Percentiles rank a stretch among this genome's conserved stretches.
phyloP scores from a whole-genome alignment of 2,888 invertebrate genomes.

The Nephrotoma flavescens region DNA sequence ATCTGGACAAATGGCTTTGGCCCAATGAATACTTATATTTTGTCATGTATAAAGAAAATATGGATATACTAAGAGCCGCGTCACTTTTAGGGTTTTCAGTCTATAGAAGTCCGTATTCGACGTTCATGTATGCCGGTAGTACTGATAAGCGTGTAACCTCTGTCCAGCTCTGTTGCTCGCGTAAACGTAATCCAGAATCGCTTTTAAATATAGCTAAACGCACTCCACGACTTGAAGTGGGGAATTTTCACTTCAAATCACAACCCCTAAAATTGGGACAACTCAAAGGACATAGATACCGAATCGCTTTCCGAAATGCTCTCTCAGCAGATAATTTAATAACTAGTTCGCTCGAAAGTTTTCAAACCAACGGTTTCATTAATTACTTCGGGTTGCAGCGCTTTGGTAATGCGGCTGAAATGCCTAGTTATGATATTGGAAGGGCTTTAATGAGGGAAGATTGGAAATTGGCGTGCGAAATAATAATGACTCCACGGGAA shows the following conservation, averaged over 20 bases:
- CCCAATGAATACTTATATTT: constrained; percentile 71
- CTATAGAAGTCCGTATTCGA: constrained; percentile 45
- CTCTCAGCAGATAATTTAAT: constrained; percentile 46
- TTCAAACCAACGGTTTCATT: constrained; percentile 62
- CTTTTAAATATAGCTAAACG: constrained; percentile 36
- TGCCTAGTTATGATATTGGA: constrained; percentile 74
- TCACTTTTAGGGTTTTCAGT: constrained; percentile 44
- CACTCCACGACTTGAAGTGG: constrained; percentile 44
- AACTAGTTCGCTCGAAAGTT: constrained; percentile 42
- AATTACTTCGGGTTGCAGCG: constrained; percentile 96
- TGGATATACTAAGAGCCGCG: constrained; percentile 81
- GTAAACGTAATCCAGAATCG: constrained; percentile 47
- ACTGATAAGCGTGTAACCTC: constrained; percentile 93
- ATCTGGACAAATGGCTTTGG: constrained; percentile 46
- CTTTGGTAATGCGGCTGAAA: constrained; percentile 65
- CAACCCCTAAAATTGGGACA: constrained; percentile 66
- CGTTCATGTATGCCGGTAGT: constrained; percentile 77
- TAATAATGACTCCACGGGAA: constrained; percentile 57
- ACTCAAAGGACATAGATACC: constrained; percentile 67
- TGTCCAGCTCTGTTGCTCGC: constrained; percentile 72
- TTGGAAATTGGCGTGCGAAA: constrained; percentile 56
- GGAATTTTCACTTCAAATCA: constrained; percentile 58
- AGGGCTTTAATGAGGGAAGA: constrained; percentile 55
- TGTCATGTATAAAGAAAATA: constrained; percentile 79
- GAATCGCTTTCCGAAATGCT: constrained; percentile 58